Conservation (phyloP, 2,888 invertebrate species). For the Eugnorisma glareosa region DNA sequence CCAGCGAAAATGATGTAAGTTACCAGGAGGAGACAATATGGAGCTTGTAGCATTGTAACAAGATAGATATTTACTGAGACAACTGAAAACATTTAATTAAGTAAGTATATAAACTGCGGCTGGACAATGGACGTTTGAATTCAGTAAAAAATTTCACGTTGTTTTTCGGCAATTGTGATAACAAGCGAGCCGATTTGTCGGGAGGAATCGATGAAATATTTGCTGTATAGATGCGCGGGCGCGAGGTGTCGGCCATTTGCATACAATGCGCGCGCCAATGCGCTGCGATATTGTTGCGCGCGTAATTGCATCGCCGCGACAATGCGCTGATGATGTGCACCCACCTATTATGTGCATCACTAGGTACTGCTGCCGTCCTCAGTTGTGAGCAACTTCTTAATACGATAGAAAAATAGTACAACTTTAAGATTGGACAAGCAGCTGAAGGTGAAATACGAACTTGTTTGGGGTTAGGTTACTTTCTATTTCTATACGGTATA, state of each 20-base stretch:
- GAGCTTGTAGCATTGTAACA: conserved; percentile 3
- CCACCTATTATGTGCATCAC: background rate
- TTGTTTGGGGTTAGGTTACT: background rate
- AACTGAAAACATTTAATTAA: conserved; percentile 1
- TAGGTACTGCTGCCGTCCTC: background rate
- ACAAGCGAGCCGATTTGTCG: conserved; percentile 35
- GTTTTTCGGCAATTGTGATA: conserved; percentile 8
- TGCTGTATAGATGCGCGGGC: conserved; percentile 32
- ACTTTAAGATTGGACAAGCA: background rate
- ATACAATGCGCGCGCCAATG: conserved; percentile 75
- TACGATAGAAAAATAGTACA: background rate
- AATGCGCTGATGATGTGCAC: conserved; percentile 30
- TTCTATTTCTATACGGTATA: no score
- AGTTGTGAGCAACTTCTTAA: background rate
- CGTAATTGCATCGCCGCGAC: conserved; percentile 59
- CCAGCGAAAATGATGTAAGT: conserved; percentile 53
- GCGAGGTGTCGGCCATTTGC: conserved; percentile 72
- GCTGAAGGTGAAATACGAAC: background rate
- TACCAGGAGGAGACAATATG: conserved; percentile 20
- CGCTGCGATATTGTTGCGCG: conserved; percentile 62
- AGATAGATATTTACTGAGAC: background rate
- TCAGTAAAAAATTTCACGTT: background rate
- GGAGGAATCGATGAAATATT: conserved; percentile 39
- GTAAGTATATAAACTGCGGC: background rate
- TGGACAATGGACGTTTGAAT: background rate